A percentile compares a stretch with the other conserved stretches of the same genome.
Conservation (phyloP, 2,113 vertebrate species). For the Engraulis encrasicolus region DNA sequence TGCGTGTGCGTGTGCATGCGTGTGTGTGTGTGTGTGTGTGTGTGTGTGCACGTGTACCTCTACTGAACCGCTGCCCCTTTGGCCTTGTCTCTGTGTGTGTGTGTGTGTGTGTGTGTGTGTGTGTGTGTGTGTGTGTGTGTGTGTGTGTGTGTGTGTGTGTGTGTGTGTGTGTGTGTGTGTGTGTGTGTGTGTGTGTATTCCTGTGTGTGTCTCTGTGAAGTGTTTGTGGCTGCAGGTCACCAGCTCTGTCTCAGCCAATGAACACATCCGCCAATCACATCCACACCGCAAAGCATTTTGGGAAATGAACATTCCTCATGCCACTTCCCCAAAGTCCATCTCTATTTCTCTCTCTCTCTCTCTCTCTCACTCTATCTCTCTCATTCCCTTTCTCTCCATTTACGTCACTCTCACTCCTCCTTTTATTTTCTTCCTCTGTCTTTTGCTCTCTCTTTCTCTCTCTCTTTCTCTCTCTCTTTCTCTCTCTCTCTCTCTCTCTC, state of each 20-base stretch:
- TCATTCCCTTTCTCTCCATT: neutral
- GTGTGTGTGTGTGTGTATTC: too few species aligned
- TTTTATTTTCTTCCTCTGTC: neutral
- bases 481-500: neutral
- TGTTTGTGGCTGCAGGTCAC: slow-evolving; percentile 47
- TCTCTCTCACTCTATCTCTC: neutral
- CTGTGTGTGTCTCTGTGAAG: neutral
- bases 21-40: too few species aligned
- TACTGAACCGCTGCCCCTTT: too few species aligned
- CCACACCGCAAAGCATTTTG: slow-evolving; percentile 41
- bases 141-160: too few species aligned
- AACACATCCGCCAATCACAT: slow-evolving; percentile 34
- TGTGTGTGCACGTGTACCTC: too few species aligned
- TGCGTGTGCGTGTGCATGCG: too few species aligned
- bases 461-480: neutral
- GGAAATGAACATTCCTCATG: neutral
- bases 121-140: too few species aligned
- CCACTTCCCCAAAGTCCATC: too few species aligned
- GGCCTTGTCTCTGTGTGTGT: too few species aligned
- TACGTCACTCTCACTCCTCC: too few species aligned
- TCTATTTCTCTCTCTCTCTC: neutral
- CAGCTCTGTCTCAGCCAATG: slow-evolving; percentile 41
- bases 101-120: too few species aligned
- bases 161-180: too few species aligned
- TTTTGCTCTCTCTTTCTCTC: neutral